Conservation (phyloP, 2,797 vertebrate species). For the Heterohyrax brucei region DNA sequence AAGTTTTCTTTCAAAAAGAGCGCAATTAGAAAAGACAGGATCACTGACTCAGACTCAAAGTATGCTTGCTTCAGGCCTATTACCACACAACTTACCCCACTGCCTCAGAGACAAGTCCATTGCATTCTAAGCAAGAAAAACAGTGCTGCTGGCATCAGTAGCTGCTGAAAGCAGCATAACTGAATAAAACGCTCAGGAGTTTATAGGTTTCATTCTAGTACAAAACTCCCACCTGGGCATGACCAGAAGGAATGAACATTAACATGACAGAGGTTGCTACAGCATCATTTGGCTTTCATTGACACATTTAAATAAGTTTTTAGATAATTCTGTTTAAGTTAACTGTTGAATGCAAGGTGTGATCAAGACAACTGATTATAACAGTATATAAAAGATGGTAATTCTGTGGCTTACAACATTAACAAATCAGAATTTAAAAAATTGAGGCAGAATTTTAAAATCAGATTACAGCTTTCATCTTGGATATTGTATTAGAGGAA, state of each 20-base stretch:
- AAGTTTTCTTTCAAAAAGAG: conserved; percentile 30
- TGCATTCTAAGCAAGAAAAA: conserved; percentile 27
- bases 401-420: conserved; percentile 1
- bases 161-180: conserved; percentile 12
- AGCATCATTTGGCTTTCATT: neutral
- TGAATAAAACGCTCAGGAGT: neutral
- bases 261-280: neutral
- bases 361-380: neutral
- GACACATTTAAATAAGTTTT: conserved; percentile 30
- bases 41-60: neutral
- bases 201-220: neutral
- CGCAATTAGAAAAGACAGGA: neutral
- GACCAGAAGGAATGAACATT: neutral
- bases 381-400: conserved; percentile 2
- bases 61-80: neutral
- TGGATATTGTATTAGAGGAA: neutral
- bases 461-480: neutral
- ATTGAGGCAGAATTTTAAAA: conserved; percentile 40
- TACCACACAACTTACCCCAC: neutral
- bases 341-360: conserved; percentile 3
- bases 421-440: neutral
- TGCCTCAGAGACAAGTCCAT: neutral
- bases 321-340: neutral
- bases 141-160: neutral
- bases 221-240: neutral